Evolutionary conservation across 2,113 vertebrate genomes (phyloP), one percentile per base, ranked within the genome.

Genomic region (Neolamprologus toae): DNA sequence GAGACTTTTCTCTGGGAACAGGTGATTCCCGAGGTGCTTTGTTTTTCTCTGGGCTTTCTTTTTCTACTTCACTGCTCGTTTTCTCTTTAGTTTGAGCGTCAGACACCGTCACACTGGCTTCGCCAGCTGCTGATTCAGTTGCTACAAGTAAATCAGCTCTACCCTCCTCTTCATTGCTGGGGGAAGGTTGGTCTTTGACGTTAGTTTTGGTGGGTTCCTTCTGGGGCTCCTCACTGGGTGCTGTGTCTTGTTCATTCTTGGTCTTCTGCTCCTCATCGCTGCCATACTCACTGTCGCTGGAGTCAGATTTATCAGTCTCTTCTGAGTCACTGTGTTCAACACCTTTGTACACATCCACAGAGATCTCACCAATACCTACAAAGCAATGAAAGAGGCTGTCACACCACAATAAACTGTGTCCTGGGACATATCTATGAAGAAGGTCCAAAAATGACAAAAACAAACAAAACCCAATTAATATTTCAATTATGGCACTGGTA

Each of bases 291-390:
- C 98, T 99, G 87, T 99, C 98, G 28, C 98, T 99, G n/a, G 97
- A 98, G 47, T 99, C 98, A 0, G 98, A 99, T 90, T 99, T 99
- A 93, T 99, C 98, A 0, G 98, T 99, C 81, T 99, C 98, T 53
- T 99, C 98, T 2, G 98, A 98, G 73, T 99, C 98, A 33, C 98
- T 99, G 94, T 98, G 98, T 84, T 98, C 98, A 33, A 97, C 98
- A 14, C 97, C 97, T 93, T 98, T 98, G 76, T 98, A 98, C 49
- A 97, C 98, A 85, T 98, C 98, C 91, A 98, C 98, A 4, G 98
- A 98, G 92, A 99, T 99, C 94, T 99, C 98, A 89, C 99, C 97
- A 87, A 99, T 99, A 87, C 98, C 98, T 99, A 96, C 87, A 80
- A 94, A 90, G 88, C 91, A 90, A 85, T 28, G 49, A 40, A 79